Evolutionary conservation across 2,888 invertebrate genomes (phyloP).

Genomic region (Athalia circularis): DNA sequence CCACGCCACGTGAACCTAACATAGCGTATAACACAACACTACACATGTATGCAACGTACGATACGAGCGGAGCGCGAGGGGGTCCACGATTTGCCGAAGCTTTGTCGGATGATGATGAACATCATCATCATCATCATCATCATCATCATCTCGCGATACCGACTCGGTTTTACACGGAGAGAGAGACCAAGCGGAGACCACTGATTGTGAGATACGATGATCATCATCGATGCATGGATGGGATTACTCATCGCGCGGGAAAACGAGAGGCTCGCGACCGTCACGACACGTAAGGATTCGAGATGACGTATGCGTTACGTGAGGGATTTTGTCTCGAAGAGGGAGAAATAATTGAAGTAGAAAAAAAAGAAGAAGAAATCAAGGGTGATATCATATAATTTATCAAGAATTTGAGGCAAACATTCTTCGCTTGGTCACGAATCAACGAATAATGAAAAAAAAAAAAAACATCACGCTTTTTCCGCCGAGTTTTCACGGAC

Average conservation of each 20-base stretch:
- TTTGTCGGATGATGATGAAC: no score
- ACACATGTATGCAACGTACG: neutral
- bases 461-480: no score
- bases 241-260: slow-evolving; percentile 28
- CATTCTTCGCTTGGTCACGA: no score
- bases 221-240: neutral
- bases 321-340: neutral
- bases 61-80: neutral
- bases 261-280: slow-evolving; percentile 22
- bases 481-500: no score
- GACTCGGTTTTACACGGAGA: neutral
- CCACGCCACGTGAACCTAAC: slow-evolving; percentile 53
- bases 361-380: no score
- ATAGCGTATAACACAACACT: slow-evolving; percentile 31
- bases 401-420: no score
- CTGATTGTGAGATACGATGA: neutral
- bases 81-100: neutral
- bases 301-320: neutral
- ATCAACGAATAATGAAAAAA: no score
- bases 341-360: neutral
- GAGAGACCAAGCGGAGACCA: no score
- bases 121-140: no score
- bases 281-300: slow-evolving; percentile 1
- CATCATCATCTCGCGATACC: no score
- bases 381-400: no score